Base-by-base conservation (phyloP, 92 coral and sea anemone genomes). In the Umimayanthus kanabou region DNA sequence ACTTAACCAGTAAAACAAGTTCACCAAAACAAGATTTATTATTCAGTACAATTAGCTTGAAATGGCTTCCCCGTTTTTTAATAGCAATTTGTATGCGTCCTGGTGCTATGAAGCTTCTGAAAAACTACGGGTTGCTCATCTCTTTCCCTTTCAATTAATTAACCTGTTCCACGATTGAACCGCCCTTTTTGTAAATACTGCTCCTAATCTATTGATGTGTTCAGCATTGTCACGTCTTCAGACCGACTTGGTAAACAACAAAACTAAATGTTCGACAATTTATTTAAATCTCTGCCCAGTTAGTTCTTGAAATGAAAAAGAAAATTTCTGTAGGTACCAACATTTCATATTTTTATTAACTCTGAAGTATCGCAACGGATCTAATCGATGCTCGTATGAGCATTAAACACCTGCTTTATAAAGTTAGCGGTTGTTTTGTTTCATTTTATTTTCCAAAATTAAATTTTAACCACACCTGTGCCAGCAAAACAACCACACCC, bases 381-480 rank as follows among this genome's bases (percentile, higher is more conserved):
- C 14, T 53, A 16, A 53, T 53, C 58, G 20, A 61, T 22, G 69
- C 69, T 53, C 33, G n/a, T 9, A 50, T 37, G 23, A 28, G 26
- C 29, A 15, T 64, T 5, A 22, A 6, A 6, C 76, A 66, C 23
- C 11, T 70, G 61, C 39, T 6, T 78, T 45, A 15, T 26, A 42
- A 42, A 64, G 74, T 23, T 55, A 33, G 30, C 57, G 28, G 4
- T 39, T 29, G 43, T 83, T 47, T 83, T 83, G 64, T 65, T 81
- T 69, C 30, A 14, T 22, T 28, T 82, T 57, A 39, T 45, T 70
- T 83, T 45, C 22, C 78, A 15, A 28, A 43, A 83, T 83, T 83
- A 83, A 83, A 83, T 33, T 83, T 83, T 83, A 83, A 83, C 87
- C 25, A 28, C 77, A 15, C 58, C 84, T 20, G 45, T 83, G 64